Evolutionary conservation across 2,888 invertebrate genomes (phyloP), one percentile per base, ranked within the genome.

Genomic region (Venusia cambrica): DNA sequence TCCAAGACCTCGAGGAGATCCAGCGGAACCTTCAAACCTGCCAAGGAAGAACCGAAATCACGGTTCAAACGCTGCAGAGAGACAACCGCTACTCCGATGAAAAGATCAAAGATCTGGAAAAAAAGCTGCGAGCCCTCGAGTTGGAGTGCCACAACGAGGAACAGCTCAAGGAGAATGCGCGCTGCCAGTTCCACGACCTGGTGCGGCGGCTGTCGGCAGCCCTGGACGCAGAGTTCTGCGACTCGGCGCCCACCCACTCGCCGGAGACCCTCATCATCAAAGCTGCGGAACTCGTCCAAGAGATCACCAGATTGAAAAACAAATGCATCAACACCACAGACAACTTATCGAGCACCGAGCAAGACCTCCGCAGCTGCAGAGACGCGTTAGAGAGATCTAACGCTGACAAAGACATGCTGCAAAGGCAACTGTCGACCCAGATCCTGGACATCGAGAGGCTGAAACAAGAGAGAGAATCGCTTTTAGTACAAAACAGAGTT

Each of bases 261-360:
- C 90, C 92, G 0, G 94, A 94, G 60, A 89, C 90, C 45, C 88
- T 94, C 2, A 88, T 94, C n/a, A 91, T 92, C 35, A 93, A 94
- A 71, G 92, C 93, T 3, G 90, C 93, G 3, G 94, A 95, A 72
- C 78, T 94, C 7, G 92, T 94, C 9, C 92, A 94, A 66, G 95
- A 93, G 56, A 87, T 90, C 26, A 89, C 90, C 7, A 87, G 92
- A 33, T 73, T 92, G 5, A 90, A 92, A 51, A 89, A 89, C 10
- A 91, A 89, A 69, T 88, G 90, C 25, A 73, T 84, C 57, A 89
- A 87, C 38, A 88, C 90, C 1, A 88, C 87, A 16, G 91, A 92
- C 59, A 90, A 88, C 37, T 67, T 92, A 30, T 80, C 90, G 1
- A 85, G 88, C 0, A 83, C 90, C 0, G 92, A 93, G 69, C 85